Evolutionary conservation across 1,140 invertebrate genomes (phyloP).

Genomic region (Aphelinus atriplicis): DNA sequence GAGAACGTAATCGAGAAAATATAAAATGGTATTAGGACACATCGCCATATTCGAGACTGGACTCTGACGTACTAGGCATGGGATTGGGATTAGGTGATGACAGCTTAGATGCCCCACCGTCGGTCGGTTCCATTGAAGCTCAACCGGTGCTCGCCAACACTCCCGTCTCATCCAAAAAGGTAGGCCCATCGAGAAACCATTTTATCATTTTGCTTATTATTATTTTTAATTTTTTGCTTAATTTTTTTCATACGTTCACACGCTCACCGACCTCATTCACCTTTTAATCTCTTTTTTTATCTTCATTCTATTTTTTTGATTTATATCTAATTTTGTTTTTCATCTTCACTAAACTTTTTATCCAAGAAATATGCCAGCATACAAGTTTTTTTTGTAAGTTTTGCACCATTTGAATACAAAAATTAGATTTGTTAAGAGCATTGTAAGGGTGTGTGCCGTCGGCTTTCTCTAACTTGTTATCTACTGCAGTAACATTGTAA

Average conservation of each 20-base stretch:
- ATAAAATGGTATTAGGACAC: constrained; percentile 65
- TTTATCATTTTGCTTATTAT: constrained; percentile 50
- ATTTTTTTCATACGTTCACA: constrained; percentile 42
- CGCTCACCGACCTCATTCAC: constrained; percentile 22
- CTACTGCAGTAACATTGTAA: constrained; percentile 51
- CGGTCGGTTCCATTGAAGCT: constrained; percentile 76
- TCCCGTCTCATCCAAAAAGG: constrained; percentile 69
- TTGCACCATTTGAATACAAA: constrained; percentile 55
- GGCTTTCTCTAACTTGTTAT: constrained; percentile 8
- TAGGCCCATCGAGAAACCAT: constrained; percentile 53
- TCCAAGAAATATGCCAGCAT: constrained; percentile 65
- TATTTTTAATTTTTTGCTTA: constrained; percentile 41
- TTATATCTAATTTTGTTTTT: constrained; percentile 26
- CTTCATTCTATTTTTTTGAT: constrained; percentile 30
- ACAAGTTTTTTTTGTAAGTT: constrained; percentile 52
- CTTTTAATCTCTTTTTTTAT: constrained; percentile 27
- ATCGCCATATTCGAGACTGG: constrained; percentile 68
- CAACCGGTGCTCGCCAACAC: constrained; percentile 67
- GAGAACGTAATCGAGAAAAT: too few relatives aligned
- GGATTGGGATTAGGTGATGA: constrained; percentile 64
- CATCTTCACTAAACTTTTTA: constrained; percentile 15
- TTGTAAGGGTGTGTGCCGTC: constrained; percentile 32
- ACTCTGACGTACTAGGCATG: constrained; percentile 67
- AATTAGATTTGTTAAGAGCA: constrained; percentile 32
- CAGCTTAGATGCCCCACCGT: constrained; percentile 72